Conservation (phyloP, 53 echinoderm and acorn worm species). For the Crossaster papposus region DNA sequence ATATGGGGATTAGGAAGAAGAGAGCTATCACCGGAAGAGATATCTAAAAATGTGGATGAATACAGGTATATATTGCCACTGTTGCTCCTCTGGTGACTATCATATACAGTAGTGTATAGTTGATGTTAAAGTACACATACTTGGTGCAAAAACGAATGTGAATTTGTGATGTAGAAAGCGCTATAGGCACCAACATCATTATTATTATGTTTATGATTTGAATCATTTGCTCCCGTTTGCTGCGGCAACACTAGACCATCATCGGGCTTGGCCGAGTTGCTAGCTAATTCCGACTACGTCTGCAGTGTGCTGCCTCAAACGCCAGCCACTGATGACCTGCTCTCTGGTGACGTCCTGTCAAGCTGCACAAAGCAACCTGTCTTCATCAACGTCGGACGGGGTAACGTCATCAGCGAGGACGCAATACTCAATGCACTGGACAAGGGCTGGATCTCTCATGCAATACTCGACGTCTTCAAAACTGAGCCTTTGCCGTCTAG, state of each 20-base stretch:
- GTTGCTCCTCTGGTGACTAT: too few relatives aligned
- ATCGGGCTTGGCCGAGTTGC: slow-evolving; percentile 64
- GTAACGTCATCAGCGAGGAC: slow-evolving; percentile 69
- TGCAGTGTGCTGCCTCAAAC: slow-evolving; percentile 81
- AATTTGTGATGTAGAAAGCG: too few relatives aligned
- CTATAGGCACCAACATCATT: too few relatives aligned
- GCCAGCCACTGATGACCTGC: slow-evolving; percentile 58
- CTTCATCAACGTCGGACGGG: slow-evolving; percentile 80
- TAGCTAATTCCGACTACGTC: slow-evolving; percentile 73
- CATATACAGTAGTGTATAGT: too few relatives aligned
- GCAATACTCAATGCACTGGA: slow-evolving; percentile 72
- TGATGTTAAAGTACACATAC: too few relatives aligned
- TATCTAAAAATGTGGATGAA: slow-evolving; percentile 63
- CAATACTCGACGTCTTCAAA: slow-evolving; percentile 75
- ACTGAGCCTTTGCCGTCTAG: slow-evolving; percentile 79
- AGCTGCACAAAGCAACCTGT: slow-evolving; percentile 67
- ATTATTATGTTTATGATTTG: too few relatives aligned
- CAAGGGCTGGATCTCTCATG: slow-evolving; percentile 83
- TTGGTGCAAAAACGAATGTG: too few relatives aligned
- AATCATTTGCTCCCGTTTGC: too few relatives aligned
- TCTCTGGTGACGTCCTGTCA: slow-evolving; percentile 67
- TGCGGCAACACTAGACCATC: too few relatives aligned
- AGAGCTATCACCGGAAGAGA: slow-evolving; percentile 58
- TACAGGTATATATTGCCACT: slow-evolving; percentile 56
- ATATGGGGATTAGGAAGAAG: slow-evolving; percentile 70